A percentile compares a stretch with the other conserved stretches of the same genome.
These are phyloP conservation scores for Allacma fusca DNA, from an alignment of 2,888 invertebrate genomes.

Conservation along the genomic window DNA sequence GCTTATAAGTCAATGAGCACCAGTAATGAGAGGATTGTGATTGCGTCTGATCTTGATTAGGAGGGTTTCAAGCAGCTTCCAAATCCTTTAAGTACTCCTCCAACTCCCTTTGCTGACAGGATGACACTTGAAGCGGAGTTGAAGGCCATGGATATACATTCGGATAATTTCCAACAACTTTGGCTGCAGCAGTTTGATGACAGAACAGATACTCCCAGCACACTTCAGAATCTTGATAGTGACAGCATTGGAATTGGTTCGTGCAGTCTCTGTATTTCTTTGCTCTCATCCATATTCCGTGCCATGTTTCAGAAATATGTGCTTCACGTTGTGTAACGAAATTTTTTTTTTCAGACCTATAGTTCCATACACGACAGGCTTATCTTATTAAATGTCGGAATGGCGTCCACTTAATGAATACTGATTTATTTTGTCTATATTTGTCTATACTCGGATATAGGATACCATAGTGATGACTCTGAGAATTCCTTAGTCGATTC, in stretches of 20 bases:
- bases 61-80: conserved; percentile 74
- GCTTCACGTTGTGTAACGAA: not conserved
- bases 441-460: not conserved
- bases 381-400: conserved; percentile 12
- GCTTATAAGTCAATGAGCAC: conserved; percentile 5
- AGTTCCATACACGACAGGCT: not conserved
- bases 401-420: conserved; percentile 6
- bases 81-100: conserved; percentile 76
- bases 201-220: conserved; percentile 40
- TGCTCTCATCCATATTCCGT: conserved; percentile 14
- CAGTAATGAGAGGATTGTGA: conserved; percentile 21
- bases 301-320: conserved; percentile 4
- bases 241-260: conserved; percentile 36
- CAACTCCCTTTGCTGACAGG: conserved; percentile 78
- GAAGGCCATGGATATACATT: conserved; percentile 58
- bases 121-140: conserved; percentile 65
- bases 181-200: conserved; percentile 38
- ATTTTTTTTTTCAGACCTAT: not conserved
- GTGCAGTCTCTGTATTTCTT: not conserved
- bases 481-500: conserved; percentile 39
- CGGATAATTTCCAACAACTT: conserved; percentile 33
- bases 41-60: conserved; percentile 63
- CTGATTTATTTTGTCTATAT: conserved; percentile 17
- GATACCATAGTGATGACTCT: conserved; percentile 43
- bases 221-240: conserved; percentile 35